These are phyloP conservation scores for Isurus oxyrinchus DNA, from an alignment of 2,113 vertebrate species.

Conservation along the genomic window DNA sequence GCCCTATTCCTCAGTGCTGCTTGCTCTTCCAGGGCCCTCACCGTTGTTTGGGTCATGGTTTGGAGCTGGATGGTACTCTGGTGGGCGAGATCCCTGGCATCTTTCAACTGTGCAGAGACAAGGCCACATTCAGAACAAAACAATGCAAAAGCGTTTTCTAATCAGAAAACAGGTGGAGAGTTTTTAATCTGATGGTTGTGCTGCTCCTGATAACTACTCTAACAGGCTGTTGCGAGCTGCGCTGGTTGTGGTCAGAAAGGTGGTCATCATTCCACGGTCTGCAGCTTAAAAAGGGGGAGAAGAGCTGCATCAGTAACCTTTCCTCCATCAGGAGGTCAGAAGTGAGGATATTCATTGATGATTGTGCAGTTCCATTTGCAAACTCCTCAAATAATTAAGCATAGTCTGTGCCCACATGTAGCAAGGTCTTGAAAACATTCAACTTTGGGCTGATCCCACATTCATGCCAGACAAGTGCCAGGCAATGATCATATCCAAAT, in stretches of 20 bases:
- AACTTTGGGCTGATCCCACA: not conserved
- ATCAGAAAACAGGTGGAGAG: not conserved
- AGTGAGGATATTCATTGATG: not conserved
- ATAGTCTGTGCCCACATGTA: not conserved
- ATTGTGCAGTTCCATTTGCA: not conserved
- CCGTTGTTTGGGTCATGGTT: too few relatives aligned
- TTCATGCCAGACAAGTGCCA: not conserved
- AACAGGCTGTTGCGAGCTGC: not conserved
- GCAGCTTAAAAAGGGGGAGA: not conserved
- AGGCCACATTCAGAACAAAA: not conserved
- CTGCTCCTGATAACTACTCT: not conserved
- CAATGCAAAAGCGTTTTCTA: not conserved
- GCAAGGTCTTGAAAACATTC: not conserved
- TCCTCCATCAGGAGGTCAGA: not conserved
- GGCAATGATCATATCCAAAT: not conserved
- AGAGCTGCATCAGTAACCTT: not conserved
- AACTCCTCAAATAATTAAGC: not conserved
- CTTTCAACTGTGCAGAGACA: not conserved
- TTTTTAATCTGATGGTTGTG: not conserved
- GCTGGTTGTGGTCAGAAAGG: not conserved
- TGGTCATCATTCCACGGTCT: not conserved
- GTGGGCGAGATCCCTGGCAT: not conserved
- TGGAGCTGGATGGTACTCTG: not conserved
- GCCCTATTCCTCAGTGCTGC: not conserved
- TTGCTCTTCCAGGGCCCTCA: not conserved